Percentiles rank a stretch among this genome's conserved stretches.
phyloP scores from a whole-genome alignment of 2,888 invertebrate species.

The Didymodactylos carnosus region DNA sequence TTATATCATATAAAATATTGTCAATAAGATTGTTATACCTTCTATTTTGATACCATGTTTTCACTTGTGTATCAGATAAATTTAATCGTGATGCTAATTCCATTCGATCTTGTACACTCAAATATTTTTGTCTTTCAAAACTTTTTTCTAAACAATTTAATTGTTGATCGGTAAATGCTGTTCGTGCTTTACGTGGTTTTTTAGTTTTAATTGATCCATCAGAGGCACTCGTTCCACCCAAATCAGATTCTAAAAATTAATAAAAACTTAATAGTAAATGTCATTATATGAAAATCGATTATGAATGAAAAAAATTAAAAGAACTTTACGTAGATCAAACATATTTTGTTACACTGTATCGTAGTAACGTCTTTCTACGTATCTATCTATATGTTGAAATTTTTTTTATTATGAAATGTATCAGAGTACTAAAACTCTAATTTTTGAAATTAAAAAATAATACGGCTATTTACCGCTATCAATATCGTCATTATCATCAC shows the following conservation, averaged over 20 bases:
- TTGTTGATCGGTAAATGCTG: conserved; percentile 96
- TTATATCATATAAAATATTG: not conserved
- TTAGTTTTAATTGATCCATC: conserved; percentile 36
- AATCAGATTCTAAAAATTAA: not conserved
- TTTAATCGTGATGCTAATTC: conserved; percentile 81
- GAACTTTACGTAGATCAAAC: no score
- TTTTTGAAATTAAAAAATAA: no score
- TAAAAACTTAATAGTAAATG: not conserved
- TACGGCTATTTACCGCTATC: no score
- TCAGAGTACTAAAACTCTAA: no score
- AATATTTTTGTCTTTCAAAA: conserved; percentile 77
- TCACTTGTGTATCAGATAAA: conserved; percentile 93
- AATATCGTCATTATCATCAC: not conserved
- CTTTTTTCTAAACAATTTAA: conserved; percentile 73
- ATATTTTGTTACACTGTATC: no score
- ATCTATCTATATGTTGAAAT: no score
- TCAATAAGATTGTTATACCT: not conserved
- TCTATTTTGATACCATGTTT: conserved; percentile 98
- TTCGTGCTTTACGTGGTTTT: conserved; percentile 84
- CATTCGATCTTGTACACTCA: conserved; percentile 63
- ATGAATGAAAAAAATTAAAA: not conserved
- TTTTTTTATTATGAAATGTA: no score
- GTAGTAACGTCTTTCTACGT: no score
- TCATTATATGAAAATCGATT: not conserved
- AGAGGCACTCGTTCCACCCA: not conserved